Base-by-base conservation (phyloP, 2,113 vertebrate species). In the Phalacrocorax aristotelis region DNA sequence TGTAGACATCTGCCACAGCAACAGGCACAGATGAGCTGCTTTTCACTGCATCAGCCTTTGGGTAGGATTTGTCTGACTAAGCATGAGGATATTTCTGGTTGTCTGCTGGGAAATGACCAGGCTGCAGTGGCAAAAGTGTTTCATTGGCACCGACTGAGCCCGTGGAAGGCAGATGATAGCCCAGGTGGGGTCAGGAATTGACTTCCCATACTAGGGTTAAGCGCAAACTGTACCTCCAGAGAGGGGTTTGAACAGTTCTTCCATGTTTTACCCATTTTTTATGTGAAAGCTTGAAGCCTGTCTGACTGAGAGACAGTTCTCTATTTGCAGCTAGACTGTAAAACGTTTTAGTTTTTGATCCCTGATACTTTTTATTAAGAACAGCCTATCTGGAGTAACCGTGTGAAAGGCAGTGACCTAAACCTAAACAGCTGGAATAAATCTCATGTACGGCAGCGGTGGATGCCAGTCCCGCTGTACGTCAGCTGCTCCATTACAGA, bases 361-460 rank as follows among this genome's bases (percentile, higher is more conserved):
- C 36, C 46, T 65, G 75, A 15, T 86, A 38, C 40, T 82, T 48
- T 64, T 82, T 7, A 25, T 27, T 34, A 85, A 71, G n/a, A 9
- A 4, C 78, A 96, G 25, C 85, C 82, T 69, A 23, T 49, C 14
- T n/a, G 72, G 79, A 82, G 42, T 72, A 93, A 62, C 21, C 2
- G 2, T 46, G 54, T 80, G 91, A 95, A 87, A 83, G 40, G 89
- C 81, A 78, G 36, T 48, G 58, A 75, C 68, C 64, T 90, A 54
- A 95, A 83, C 88, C 88, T 68, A 34, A 79, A 21, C 87, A 87
- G 93, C 94, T 95, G 95, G 94, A 84, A 61, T 91, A 69, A 85
- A 89, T 87, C 89, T 79, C 29, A 1, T 40, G 42, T 29, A 1
- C 9, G 5, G 16, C 89, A 69, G 68, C 17, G 34, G 58, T 25